Percentiles rank a stretch among this genome's conserved stretches.
Conservation (phyloP, 2,888 invertebrate species). For the Noctua pronuba region DNA sequence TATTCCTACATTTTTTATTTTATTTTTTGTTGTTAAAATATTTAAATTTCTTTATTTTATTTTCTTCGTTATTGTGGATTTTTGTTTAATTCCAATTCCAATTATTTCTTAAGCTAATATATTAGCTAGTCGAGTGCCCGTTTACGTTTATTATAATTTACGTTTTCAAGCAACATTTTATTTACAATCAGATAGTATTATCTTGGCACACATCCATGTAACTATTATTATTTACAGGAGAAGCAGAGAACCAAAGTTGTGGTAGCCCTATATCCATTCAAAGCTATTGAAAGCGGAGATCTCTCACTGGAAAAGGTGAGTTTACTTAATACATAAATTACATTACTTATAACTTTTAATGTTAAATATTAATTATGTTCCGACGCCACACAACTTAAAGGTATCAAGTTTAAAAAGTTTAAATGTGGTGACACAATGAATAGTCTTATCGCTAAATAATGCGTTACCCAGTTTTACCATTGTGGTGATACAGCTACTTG, state of each 20-base stretch:
- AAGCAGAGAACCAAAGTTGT: conserved; percentile 95
- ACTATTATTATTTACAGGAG: conserved; percentile 87
- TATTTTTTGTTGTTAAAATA: not conserved
- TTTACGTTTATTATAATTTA: not conserved
- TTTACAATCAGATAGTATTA: not conserved
- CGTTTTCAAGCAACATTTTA: not conserved
- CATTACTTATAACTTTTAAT: not conserved
- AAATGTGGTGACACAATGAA: not conserved
- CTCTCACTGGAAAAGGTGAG: conserved; percentile 95
- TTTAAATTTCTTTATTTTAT: not conserved
- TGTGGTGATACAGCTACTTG: conserved; percentile 31
- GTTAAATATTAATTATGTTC: not conserved
- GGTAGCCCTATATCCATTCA: conserved; percentile 97
- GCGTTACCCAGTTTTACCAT: not conserved
- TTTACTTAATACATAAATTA: not conserved
- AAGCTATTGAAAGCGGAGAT: conserved; percentile 97
- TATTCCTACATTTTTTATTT: conserved; percentile 11
- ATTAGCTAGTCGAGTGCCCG: not conserved
- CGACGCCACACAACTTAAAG: not conserved
- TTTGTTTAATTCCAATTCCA: not conserved
- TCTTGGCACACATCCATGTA: not conserved
- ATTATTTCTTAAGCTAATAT: not conserved
- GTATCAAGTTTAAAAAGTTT: not conserved
- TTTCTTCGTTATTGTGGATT: not conserved
- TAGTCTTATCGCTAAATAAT: not conserved